A percentile compares a stretch with the other conserved stretches of the same genome.
Evolutionary conservation across 1,140 invertebrate genomes (phyloP).

Genomic region (Cyclina sinensis): DNA sequence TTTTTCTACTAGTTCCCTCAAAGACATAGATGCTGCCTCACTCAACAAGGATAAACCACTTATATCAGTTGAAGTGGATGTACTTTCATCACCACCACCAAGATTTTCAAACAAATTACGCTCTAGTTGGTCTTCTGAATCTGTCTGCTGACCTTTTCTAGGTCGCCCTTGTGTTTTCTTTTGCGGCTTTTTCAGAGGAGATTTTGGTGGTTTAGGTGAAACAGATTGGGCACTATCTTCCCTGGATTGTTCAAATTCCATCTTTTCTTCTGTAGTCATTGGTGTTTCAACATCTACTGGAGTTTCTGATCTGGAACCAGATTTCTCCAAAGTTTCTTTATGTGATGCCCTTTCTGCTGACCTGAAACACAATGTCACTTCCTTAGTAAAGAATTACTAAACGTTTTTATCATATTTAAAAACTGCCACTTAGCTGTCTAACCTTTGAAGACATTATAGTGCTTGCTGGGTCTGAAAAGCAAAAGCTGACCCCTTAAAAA

Average conservation of each 20-base stretch:
- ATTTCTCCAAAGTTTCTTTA: neutral
- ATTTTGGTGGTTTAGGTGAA: neutral
- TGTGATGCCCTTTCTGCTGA: conserved; percentile 15
- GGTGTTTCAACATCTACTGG: conserved; percentile 53
- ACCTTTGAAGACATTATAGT: too few species aligned
- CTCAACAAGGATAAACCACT: conserved; percentile 64
- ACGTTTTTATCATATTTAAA: too few species aligned
- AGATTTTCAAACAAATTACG: conserved; percentile 57
- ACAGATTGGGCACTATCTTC: conserved; percentile 22
- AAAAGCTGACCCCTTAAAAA: too few species aligned
- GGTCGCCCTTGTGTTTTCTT: conserved; percentile 26
- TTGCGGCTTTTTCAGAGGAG: conserved; percentile 35
- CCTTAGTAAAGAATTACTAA: too few species aligned
- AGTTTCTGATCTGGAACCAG: conserved; percentile 17
- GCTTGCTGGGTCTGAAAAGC: too few species aligned
- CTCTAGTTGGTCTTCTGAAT: neutral
- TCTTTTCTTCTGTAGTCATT: conserved; percentile 17
- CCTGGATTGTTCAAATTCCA: conserved; percentile 28
- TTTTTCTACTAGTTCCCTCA: conserved; percentile 54
- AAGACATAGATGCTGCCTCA: conserved; percentile 61
- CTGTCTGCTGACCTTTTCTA: conserved; percentile 7
- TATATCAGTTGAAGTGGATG: neutral
- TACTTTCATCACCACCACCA: neutral
- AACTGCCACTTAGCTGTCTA: too few species aligned
- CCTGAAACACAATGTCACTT: neutral